Base-by-base conservation (phyloP, 2,888 invertebrate species). In the Coronaproctus castanopsis region DNA sequence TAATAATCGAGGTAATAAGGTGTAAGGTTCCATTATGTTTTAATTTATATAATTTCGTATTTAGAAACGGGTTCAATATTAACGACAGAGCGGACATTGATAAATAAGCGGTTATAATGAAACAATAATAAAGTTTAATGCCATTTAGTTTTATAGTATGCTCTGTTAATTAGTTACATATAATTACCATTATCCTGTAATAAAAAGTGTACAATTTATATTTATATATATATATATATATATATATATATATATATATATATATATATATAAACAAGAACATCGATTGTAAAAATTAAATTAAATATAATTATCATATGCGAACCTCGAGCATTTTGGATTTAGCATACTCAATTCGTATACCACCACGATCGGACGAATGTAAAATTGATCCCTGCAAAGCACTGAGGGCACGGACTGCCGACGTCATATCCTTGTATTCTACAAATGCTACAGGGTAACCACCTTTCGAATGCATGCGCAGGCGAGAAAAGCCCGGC, bases 291-390 rank as follows among this genome's bases (percentile, higher is more conserved):
- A 50, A 52, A 52, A 50, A 51, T 8, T 23, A 52, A 21, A 24
- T 22, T 23, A 21, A 61, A 48, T 53, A 20, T 21, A 22, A 50
- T n/a, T n/a, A n/a, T n/a, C n/a, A n/a, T n/a, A n/a, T 61, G 52
- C 60, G 66, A 67, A 80, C 79, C 77, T 86, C 87, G 72, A 91
- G 89, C 93, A 96, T 93, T 83, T 95, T 95, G 77, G 88, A 91
- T 80, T 92, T 90, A 75, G 96, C 96, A 80, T 87, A 97, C 80
- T 97, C 96, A 76, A 97, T 93, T 75, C 95, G 86, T 75, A 97
- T 92, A 72, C 93, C 92, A 69, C 93, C 93, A 74, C 95, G 87
- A 72, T 90, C 90, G 67, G 93, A 93, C 75, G 92, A 91, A 74
- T 92, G 84, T 71, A 95, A 84, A 76, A 89, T 85, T 74, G 90